These are phyloP conservation scores for Lithobates sylvaticus DNA, from an alignment of 2,797 vertebrate genomes.

Conservation along the genomic window DNA sequence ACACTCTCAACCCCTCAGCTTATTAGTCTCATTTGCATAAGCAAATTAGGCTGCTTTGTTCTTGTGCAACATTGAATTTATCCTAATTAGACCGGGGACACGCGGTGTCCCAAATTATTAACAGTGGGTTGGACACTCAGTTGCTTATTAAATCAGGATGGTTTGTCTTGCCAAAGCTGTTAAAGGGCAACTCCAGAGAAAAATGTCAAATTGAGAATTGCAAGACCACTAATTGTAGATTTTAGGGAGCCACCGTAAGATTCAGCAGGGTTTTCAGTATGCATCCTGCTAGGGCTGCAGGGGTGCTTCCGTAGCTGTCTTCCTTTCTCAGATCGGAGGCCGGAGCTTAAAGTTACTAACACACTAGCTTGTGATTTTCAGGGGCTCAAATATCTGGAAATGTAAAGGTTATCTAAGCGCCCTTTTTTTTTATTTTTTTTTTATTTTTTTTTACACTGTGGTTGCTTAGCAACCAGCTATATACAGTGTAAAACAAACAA, in stretches of 20 bases:
- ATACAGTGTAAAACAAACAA: too few relatives aligned
- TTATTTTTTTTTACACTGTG: too few relatives aligned
- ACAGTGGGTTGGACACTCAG: constrained; percentile 47
- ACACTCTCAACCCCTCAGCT: background rate
- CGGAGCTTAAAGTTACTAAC: too few relatives aligned
- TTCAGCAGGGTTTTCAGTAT: background rate
- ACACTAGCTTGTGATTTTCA: too few relatives aligned
- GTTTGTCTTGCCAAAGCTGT: background rate
- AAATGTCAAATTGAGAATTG: background rate
- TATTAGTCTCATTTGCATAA: constrained; percentile 56
- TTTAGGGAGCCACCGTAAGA: background rate
- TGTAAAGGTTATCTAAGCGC: too few relatives aligned
- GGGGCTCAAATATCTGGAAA: too few relatives aligned
- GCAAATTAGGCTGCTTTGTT: constrained; percentile 58
- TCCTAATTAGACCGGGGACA: constrained; percentile 65
- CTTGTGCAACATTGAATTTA: constrained; percentile 60
- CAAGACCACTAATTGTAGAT: too few relatives aligned
- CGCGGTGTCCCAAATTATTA: constrained; percentile 64
- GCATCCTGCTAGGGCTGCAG: too few relatives aligned
- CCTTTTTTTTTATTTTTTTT: too few relatives aligned
- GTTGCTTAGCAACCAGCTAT: too few relatives aligned
- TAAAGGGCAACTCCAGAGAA: background rate
- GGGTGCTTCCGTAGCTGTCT: too few relatives aligned
- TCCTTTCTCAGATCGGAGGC: too few relatives aligned
- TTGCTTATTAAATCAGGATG: constrained; percentile 60